Conservation (phyloP, 1,140 invertebrate genomes). For the Meloidogyne hapla region DNA sequence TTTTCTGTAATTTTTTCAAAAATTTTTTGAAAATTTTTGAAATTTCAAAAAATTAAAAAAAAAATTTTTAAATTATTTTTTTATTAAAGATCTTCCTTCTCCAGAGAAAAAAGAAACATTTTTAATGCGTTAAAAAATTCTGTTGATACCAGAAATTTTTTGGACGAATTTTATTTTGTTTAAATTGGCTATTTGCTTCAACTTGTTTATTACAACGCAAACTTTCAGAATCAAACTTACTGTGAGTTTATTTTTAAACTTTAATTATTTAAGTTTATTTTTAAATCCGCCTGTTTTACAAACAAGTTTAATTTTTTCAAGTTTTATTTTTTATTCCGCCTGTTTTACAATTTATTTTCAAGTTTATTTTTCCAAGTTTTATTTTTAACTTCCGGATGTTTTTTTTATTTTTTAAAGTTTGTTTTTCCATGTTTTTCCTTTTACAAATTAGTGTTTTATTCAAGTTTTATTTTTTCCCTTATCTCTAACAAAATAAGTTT, state of each 20-base stretch:
- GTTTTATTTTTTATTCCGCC: neutral
- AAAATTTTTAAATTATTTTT: neutral
- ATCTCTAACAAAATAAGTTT: no score
- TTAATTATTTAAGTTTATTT: neutral
- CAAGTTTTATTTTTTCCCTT: no score
- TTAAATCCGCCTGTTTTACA: neutral
- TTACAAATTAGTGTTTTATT: no score
- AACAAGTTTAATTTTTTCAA: neutral
- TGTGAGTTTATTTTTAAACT: neutral
- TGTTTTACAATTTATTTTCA: neutral
- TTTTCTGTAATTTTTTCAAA: neutral
- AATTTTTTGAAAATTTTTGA: neutral
- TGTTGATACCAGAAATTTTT: neutral
- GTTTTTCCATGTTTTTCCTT: no score
- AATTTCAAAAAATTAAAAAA: no score
- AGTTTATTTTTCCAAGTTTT: no score
- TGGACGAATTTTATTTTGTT: conserved; percentile 12
- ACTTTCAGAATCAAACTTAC: neutral
- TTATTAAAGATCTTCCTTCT: neutral
- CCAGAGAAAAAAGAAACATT: conserved; percentile 11
- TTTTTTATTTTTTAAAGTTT: no score
- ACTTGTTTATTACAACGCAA: no score
- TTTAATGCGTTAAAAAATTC: conserved; percentile 3
- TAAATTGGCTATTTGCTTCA: neutral
- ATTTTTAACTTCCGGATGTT: no score